Evolutionary conservation across 2,113 vertebrate species (phyloP).

Genomic region (Entosphenus tridentatus): DNA sequence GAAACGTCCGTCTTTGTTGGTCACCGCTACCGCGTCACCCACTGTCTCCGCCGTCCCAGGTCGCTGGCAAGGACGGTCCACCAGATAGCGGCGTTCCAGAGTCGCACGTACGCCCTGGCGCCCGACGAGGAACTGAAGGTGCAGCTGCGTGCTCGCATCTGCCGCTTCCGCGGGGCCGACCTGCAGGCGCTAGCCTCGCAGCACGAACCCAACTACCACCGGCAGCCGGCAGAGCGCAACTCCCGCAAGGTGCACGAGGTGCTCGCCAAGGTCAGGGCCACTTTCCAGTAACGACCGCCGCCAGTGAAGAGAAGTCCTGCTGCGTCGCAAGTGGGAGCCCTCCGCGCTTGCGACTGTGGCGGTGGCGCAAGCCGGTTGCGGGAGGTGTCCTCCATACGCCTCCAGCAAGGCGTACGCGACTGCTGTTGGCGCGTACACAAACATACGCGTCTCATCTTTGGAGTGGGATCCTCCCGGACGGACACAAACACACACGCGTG

Average conservation of each 20-base stretch:
- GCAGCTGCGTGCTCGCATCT: neutral
- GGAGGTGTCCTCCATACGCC: too few relatives aligned
- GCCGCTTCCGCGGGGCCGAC: neutral
- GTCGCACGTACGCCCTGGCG: neutral
- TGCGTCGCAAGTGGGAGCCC: too few relatives aligned
- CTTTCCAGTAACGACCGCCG: neutral
- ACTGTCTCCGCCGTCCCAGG: neutral
- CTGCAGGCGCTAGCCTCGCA: neutral
- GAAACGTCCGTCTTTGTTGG: too few relatives aligned
- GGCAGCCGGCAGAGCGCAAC: neutral
- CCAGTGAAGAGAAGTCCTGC: too few relatives aligned
- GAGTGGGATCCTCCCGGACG: too few relatives aligned
- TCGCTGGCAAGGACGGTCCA: neutral
- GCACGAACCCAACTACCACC: constrained; percentile 1
- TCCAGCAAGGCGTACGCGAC: too few relatives aligned
- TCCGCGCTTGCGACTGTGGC: too few relatives aligned
- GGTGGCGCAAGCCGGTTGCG: too few relatives aligned
- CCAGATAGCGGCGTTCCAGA: neutral
- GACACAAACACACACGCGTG: too few relatives aligned
- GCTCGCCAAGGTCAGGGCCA: neutral
- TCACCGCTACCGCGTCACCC: too few relatives aligned
- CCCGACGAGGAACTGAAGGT: neutral
- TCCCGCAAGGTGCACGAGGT: neutral
- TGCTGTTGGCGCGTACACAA: too few relatives aligned
- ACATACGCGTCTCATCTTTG: too few relatives aligned